These are phyloP conservation scores for Rhinolophus ferrumequinum DNA, from an alignment of 2,113 vertebrate genomes.

Conservation along the genomic window DNA sequence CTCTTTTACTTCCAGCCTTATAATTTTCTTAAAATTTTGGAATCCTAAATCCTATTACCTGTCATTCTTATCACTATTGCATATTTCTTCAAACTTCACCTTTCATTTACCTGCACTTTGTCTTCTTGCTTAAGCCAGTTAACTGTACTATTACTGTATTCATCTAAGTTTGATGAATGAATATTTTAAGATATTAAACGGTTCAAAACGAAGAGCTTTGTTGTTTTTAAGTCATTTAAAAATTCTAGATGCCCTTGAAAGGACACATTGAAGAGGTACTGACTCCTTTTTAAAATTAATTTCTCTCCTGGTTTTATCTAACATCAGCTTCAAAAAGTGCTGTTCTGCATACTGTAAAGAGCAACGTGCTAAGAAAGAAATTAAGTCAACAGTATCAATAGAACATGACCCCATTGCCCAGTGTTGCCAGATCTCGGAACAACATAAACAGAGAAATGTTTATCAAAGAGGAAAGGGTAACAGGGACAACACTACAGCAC, in stretches of 20 bases:
- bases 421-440: background rate
- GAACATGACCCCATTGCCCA: background rate
- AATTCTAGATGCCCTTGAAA: background rate
- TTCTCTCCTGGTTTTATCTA: background rate
- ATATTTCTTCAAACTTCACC: background rate
- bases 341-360: background rate
- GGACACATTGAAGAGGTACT: background rate
- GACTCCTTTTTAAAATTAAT: background rate
- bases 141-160: background rate
- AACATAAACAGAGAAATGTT: background rate
- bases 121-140: background rate
- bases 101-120: background rate
- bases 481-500: too few species aligned
- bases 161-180: background rate
- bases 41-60: background rate
- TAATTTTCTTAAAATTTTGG: background rate
- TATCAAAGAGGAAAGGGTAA: background rate
- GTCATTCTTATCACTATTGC: background rate
- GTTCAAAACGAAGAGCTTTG: constrained; percentile 10
- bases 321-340: background rate
- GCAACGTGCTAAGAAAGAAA: background rate
- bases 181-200: background rate
- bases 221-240: background rate
- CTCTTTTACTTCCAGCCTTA: background rate
- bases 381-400: background rate